These are phyloP conservation scores for Poicephalus gulielmi DNA, from an alignment of 2,113 vertebrate species.

Conservation along the genomic window DNA sequence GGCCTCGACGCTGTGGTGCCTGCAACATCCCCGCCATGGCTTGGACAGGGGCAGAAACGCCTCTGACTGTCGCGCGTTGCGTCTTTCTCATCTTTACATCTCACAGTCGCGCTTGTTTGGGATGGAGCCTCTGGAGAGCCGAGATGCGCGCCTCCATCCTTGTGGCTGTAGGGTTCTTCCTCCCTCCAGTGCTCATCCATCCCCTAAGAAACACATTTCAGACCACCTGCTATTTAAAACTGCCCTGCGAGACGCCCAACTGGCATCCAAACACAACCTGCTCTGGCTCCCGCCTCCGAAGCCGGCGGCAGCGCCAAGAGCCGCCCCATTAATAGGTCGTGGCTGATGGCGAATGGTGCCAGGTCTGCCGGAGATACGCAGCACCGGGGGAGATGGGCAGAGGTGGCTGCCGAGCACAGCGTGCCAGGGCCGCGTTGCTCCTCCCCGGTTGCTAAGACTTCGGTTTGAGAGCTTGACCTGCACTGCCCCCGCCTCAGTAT, in stretches of 20 bases:
- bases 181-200: background rate
- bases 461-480: slow-evolving; percentile 44
- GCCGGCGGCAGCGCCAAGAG: background rate
- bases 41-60: background rate
- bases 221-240: background rate
- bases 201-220: background rate
- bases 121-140: accelerated
- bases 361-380: background rate
- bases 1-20: background rate
- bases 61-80: accelerated
- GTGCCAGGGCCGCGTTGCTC: background rate
- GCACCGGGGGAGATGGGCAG: background rate
- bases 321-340: accelerated
- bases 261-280: background rate
- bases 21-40: accelerated
- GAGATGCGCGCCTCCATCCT: accelerated
- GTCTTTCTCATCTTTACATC: background rate
- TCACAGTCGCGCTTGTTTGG: accelerated
- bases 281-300: background rate
- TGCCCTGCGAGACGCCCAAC: too few relatives aligned
- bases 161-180: background rate
- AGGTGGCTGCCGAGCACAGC: background rate
- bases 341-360: background rate
- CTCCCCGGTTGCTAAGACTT: slow-evolving; percentile 38
- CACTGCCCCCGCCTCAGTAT: slow-evolving; percentile 18